Conservation (phyloP, 2,888 invertebrate genomes). For the Pegoplata infirma region DNA sequence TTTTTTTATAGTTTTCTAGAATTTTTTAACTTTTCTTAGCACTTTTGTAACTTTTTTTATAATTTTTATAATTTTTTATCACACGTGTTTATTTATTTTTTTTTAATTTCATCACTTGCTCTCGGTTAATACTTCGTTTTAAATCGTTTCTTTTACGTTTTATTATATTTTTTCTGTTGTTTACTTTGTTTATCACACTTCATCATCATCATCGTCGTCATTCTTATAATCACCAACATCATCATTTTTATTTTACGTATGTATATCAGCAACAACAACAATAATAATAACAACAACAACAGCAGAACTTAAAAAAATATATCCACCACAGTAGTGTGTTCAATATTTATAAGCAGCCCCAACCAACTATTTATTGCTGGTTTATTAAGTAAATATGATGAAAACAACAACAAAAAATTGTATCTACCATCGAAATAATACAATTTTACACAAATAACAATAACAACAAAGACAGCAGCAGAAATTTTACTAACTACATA, state of each 20-base stretch:
- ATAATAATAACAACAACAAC: background rate
- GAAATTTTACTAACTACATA: no score
- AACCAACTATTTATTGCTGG: no score
- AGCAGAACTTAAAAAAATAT: no score
- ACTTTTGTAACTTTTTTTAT: no score
- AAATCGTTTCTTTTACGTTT: background rate
- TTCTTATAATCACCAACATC: background rate
- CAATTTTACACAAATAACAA: background rate
- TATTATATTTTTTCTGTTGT: background rate
- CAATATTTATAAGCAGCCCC: no score
- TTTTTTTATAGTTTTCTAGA: no score
- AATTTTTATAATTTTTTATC: no score
- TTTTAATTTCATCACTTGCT: background rate
- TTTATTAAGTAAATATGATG: no score
- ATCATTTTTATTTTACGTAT: background rate
- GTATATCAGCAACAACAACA: background rate
- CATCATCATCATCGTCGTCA: background rate
- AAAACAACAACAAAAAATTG: background rate
- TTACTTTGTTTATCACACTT: conserved; percentile 3
- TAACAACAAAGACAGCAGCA: no score
- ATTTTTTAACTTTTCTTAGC: no score
- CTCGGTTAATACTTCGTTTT: background rate
- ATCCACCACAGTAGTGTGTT: no score
- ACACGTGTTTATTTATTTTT: conserved; percentile 3
- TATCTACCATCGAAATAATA: background rate